These are phyloP conservation scores for Trididemnum miniatum DNA, from an alignment of 23 tunicate genomes.

Conservation along the genomic window DNA sequence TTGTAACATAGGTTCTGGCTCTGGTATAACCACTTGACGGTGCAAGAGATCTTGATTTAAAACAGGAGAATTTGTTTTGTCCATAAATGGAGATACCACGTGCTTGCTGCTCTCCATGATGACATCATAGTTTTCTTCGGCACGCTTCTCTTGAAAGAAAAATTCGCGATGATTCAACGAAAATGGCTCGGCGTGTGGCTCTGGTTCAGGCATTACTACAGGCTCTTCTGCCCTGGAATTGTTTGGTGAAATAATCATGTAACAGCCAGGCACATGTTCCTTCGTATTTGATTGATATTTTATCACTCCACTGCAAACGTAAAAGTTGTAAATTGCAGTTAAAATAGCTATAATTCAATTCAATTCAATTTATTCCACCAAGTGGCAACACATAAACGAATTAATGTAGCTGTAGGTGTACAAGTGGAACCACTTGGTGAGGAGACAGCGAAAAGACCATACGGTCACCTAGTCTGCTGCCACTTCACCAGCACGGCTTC, in stretches of 20 bases:
- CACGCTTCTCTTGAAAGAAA: neutral
- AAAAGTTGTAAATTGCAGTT: too few species aligned
- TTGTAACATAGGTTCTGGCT: conserved; percentile 52
- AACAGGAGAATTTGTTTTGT: neutral
- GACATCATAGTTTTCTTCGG: neutral
- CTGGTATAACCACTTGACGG: conserved; percentile 43
- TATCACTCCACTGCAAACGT: conserved; percentile 69
- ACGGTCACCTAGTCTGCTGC: too few species aligned
- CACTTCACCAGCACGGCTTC: too few species aligned
- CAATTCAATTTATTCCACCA: too few species aligned
- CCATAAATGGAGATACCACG: neutral
- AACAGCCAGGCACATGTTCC: conserved; percentile 83
- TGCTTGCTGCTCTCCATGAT: neutral
- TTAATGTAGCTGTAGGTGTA: too few species aligned
- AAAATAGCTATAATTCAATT: too few species aligned
- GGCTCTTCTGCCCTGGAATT: neutral
- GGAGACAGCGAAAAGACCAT: too few species aligned
- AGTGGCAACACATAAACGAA: too few species aligned
- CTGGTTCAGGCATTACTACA: conserved; percentile 51
- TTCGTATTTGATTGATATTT: conserved; percentile 77
- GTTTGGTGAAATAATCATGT: conserved; percentile 1
- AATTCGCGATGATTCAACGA: neutral
- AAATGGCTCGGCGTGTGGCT: conserved; percentile 17
- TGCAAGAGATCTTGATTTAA: neutral
- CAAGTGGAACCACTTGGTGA: too few species aligned